phyloP scores from a whole-genome alignment of 2,888 invertebrate species.

The Troglohyphantes excavatus region DNA sequence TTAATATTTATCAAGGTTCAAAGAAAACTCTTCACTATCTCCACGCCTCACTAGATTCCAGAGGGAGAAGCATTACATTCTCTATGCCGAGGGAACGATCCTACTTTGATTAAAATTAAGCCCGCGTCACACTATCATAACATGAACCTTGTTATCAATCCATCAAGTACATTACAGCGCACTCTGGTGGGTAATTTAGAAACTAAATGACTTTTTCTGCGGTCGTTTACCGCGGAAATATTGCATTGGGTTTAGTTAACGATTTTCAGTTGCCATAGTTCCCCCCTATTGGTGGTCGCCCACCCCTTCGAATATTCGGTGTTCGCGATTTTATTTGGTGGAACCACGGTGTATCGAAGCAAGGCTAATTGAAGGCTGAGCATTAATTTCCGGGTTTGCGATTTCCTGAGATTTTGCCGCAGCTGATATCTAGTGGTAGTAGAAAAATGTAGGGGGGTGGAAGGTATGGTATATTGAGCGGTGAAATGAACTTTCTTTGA shows the following conservation, averaged over 20 bases:
- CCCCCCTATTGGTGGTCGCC: background rate
- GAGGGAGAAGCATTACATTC: constrained; percentile 13
- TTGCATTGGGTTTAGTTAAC: constrained; percentile 40
- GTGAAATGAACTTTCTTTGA: too few relatives aligned
- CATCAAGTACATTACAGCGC: constrained; percentile 17
- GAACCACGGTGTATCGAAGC: constrained; percentile 12
- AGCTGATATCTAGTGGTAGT: background rate
- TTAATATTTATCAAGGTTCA: background rate
- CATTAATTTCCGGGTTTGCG: constrained; percentile 57
- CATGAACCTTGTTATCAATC: constrained; percentile 41
- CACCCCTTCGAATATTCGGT: background rate
- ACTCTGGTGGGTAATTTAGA: constrained; percentile 39
- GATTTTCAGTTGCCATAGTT: constrained; percentile 28
- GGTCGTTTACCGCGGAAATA: constrained; percentile 29
- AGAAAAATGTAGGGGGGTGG: too few relatives aligned
- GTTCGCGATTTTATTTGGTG: constrained; percentile 11
- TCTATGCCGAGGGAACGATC: constrained; percentile 15
- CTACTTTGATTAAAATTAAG: constrained; percentile 59
- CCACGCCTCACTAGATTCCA: background rate
- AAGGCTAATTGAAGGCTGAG: constrained; percentile 36
- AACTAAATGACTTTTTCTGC: constrained; percentile 46
- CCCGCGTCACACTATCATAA: constrained; percentile 12
- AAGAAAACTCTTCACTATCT: background rate
- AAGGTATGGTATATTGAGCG: too few relatives aligned
- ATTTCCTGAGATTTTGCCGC: constrained; percentile 55